A percentile compares a stretch with the other conserved stretches of the same genome.
Conservation (phyloP, 2,888 invertebrate genomes). For the Euproctis similis region DNA sequence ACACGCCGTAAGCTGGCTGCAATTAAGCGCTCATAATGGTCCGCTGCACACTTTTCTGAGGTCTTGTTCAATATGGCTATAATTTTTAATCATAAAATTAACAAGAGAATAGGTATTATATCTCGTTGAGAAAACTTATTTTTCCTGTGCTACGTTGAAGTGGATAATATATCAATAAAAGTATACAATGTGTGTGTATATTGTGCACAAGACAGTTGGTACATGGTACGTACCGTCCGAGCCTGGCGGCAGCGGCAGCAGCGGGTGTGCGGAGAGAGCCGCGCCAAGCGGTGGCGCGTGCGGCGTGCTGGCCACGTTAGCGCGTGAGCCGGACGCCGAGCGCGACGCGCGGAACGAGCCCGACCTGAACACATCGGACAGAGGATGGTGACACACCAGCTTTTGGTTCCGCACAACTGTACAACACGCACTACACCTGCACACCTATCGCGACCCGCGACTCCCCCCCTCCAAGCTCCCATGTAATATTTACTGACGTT, state of each 20-base stretch:
- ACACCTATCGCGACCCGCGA: background rate
- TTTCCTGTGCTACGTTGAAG: no score
- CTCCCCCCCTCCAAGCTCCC: no score
- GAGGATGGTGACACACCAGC: conserved; percentile 70
- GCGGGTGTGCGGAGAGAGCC: conserved; percentile 94
- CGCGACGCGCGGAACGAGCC: conserved; percentile 93
- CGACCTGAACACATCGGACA: conserved; percentile 84
- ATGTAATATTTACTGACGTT: background rate
- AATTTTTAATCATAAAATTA: no score
- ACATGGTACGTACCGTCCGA: conserved; percentile 65
- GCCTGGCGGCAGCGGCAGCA: conserved; percentile 91
- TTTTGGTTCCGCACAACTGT: conserved; percentile 33
- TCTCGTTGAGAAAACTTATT: no score
- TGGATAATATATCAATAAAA: no score
- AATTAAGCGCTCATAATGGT: no score
- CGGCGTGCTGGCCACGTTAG: conserved; percentile 83
- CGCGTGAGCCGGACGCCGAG: conserved; percentile 84
- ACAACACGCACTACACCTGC: background rate
- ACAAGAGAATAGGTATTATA: no score
- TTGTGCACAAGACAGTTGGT: background rate
- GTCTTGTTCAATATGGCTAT: no score
- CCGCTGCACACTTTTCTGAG: no score
- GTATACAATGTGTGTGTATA: no score
- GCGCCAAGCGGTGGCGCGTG: conserved; percentile 76
- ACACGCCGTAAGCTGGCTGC: no score